phyloP scores from a whole-genome alignment of 2,113 vertebrate genomes.

The Cromileptes altivelis region DNA sequence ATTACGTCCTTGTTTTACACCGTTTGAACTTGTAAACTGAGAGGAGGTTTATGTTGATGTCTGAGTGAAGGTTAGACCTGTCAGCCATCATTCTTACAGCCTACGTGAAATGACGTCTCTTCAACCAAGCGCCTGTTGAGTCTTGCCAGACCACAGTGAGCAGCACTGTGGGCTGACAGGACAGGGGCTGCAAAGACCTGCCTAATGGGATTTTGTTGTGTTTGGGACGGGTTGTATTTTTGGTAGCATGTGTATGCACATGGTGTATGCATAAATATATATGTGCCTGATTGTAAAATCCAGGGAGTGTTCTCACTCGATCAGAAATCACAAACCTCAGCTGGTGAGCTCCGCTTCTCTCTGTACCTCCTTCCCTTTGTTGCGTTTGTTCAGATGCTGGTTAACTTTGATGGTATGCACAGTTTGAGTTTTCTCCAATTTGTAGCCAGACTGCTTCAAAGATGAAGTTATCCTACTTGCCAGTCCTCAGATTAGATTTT shows the following conservation, averaged over 20 bases:
- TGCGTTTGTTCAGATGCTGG: constrained; percentile 18
- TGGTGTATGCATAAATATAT: not conserved
- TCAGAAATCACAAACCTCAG: constrained; percentile 6
- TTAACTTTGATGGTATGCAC: constrained; percentile 25
- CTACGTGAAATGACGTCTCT: constrained; percentile 12
- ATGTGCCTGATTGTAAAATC: constrained; percentile 10
- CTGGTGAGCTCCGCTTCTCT: not conserved
- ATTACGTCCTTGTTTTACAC: not conserved
- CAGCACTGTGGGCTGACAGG: constrained; percentile 7
- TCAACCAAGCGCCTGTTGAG: constrained; percentile 26
- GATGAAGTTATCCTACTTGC: constrained; percentile 36
- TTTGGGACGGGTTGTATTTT: constrained; percentile 14
- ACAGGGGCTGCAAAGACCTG: constrained; percentile 11
- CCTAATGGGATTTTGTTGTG: constrained; percentile 24
- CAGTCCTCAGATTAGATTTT: constrained; percentile 58
- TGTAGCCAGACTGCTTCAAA: constrained; percentile 22
- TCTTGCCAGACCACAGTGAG: constrained; percentile 46
- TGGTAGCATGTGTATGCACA: not conserved
- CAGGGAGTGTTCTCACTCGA: constrained; percentile 27
- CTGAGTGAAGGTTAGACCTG: not conserved
- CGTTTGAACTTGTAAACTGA: not conserved
- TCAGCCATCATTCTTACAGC: constrained; percentile 13
- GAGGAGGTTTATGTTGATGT: constrained; percentile 9
- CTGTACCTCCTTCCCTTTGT: not conserved
- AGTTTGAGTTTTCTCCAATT: constrained; percentile 32